phyloP scores from a whole-genome alignment of 1,140 invertebrate species.

The Propsilocerus akamusi region DNA sequence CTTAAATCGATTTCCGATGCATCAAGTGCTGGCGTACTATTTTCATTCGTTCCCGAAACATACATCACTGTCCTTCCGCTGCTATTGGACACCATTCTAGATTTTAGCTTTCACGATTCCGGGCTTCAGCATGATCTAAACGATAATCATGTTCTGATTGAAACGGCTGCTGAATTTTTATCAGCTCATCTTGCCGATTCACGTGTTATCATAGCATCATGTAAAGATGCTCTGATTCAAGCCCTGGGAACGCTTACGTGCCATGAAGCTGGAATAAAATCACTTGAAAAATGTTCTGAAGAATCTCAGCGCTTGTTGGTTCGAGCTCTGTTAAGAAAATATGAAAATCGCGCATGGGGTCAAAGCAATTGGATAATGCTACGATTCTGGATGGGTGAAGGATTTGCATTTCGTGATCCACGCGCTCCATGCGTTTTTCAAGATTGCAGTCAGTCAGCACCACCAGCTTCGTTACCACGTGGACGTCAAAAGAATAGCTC shows the following conservation, averaged over 20 bases:
- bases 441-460: constrained; percentile 13
- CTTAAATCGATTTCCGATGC: constrained; percentile 24
- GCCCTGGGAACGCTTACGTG: constrained; percentile 47
- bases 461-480: constrained; percentile 17
- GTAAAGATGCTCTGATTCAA: constrained; percentile 56
- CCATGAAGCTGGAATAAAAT: constrained; percentile 29
- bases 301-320: constrained; percentile 40
- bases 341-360: constrained; percentile 69
- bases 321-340: constrained; percentile 47
- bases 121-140: constrained; percentile 16
- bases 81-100: constrained; percentile 37
- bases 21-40: constrained; percentile 41
- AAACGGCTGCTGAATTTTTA: constrained; percentile 49
- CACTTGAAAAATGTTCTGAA: constrained; percentile 39
- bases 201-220: constrained; percentile 53
- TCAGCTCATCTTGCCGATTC: constrained; percentile 54
- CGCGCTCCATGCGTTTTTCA: constrained; percentile 21
- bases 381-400: constrained; percentile 67
- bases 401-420: constrained; percentile 58
- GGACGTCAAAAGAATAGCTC: constrained; percentile 22
- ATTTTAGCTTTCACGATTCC: constrained; percentile 18
- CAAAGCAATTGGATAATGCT: constrained; percentile 74
- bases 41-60: constrained; percentile 65
- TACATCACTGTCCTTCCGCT: constrained; percentile 35
- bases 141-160: constrained; percentile 29